Evolutionary conservation across 2,113 vertebrate genomes (phyloP).

Genomic region (Pao palembangensis): DNA sequence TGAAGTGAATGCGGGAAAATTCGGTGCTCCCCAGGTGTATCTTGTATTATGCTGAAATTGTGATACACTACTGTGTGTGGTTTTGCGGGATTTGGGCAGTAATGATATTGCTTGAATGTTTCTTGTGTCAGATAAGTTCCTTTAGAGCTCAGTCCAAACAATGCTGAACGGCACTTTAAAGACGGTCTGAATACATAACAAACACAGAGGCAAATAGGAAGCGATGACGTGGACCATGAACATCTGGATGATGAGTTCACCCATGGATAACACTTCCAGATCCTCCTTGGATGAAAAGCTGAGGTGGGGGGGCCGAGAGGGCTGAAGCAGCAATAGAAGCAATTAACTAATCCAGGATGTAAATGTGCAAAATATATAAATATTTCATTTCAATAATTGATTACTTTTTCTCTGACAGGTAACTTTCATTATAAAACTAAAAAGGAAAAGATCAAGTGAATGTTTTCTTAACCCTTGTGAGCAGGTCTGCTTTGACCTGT

Average conservation of each 20-base stretch:
- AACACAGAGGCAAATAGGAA: constrained; percentile 4
- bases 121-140: neutral
- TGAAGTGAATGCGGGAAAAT: too few relatives aligned
- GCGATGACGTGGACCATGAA: neutral
- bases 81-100: neutral
- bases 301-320: neutral
- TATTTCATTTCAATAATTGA: neutral
- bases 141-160: neutral
- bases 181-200: constrained; percentile 1
- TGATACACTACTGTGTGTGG: constrained; percentile 11
- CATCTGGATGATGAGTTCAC: constrained; percentile 29
- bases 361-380: neutral
- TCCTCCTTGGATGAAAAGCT: constrained; percentile 20
- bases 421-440: neutral
- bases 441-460: too few relatives aligned
- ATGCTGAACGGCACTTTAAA: neutral
- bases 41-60: neutral
- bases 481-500: too few relatives aligned
- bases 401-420: neutral
- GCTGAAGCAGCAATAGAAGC: neutral
- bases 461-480: too few relatives aligned
- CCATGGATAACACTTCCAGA: constrained; percentile 8
- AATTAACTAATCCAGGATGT: neutral
- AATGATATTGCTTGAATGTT: neutral
- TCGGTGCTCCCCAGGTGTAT: too few relatives aligned